Evolutionary conservation across 2,888 invertebrate genomes (phyloP).

Genomic region (Chrysina gloriosa): DNA sequence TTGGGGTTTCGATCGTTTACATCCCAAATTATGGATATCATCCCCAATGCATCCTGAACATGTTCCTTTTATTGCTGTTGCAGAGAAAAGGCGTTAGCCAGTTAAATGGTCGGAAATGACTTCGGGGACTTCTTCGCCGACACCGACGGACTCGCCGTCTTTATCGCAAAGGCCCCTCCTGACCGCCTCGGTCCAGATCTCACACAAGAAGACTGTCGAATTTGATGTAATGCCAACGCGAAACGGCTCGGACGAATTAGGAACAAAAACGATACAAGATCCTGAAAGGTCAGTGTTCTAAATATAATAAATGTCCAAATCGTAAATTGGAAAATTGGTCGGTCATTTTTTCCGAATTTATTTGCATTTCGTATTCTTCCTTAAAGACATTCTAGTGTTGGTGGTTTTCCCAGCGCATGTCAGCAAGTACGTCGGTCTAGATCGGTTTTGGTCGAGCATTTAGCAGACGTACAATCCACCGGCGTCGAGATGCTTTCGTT

Average conservation of each 20-base stretch:
- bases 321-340: not conserved
- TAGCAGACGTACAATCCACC: slow-evolving; percentile 20
- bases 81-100: slow-evolving; percentile 29
- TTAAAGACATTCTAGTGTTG: slow-evolving; percentile 11
- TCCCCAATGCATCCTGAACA: too few species aligned
- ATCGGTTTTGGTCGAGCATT: slow-evolving; percentile 31
- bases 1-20: too few species aligned
- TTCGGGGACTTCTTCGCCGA: slow-evolving; percentile 58
- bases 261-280: slow-evolving; percentile 45
- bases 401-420: slow-evolving; percentile 32
- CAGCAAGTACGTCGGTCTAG: slow-evolving; percentile 20
- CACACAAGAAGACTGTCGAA: slow-evolving; percentile 54
- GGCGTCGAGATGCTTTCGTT: slow-evolving; percentile 23
- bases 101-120: slow-evolving; percentile 52
- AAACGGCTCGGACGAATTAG: slow-evolving; percentile 50
- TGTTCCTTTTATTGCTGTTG: not conserved
- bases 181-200: slow-evolving; percentile 46
- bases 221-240: slow-evolving; percentile 51
- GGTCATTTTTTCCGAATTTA: slow-evolving; percentile 2
- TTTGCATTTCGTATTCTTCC: not conserved
- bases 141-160: slow-evolving; percentile 59
- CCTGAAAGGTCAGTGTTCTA: slow-evolving; percentile 53
- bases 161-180: slow-evolving; percentile 57
- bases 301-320: slow-evolving; percentile 10
- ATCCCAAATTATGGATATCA: too few species aligned